phyloP scores from a whole-genome alignment of 2,888 invertebrate species.

The Ectropis crepuscularia region DNA sequence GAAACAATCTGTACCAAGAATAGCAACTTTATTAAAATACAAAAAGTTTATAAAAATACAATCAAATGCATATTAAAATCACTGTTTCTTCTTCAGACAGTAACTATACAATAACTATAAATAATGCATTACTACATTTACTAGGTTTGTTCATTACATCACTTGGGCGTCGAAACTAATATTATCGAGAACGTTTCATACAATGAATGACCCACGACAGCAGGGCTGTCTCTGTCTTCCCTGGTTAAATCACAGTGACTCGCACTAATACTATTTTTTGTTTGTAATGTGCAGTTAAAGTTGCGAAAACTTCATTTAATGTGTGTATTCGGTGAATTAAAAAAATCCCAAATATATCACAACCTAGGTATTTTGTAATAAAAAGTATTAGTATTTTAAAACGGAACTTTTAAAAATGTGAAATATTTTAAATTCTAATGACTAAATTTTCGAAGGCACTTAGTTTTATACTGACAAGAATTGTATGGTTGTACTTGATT shows the following conservation, averaged over 20 bases:
- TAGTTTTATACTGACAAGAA: slow-evolving; percentile 81
- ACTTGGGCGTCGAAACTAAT: slow-evolving; percentile 31
- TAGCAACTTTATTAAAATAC: slow-evolving; percentile 85
- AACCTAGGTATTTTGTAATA: slow-evolving; percentile 69
- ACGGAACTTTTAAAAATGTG: slow-evolving; percentile 31
- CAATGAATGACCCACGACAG: slow-evolving; percentile 1
- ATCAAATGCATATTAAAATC: slow-evolving; percentile 80
- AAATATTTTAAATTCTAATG: slow-evolving; percentile 78
- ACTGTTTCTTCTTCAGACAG: slow-evolving; percentile 76
- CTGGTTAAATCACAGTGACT: slow-evolving; percentile 26
- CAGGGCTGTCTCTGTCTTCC: slow-evolving; percentile 10
- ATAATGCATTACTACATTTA: slow-evolving; percentile 60
- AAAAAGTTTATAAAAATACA: slow-evolving; percentile 84
- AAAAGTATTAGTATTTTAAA: slow-evolving; percentile 45
- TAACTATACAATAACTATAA: slow-evolving; percentile 54
- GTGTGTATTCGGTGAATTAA: neutral
- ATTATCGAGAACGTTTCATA: slow-evolving; percentile 1
- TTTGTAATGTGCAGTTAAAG: slow-evolving; percentile 6
- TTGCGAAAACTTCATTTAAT: neutral
- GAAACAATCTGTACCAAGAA: slow-evolving; percentile 76
- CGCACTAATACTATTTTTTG: slow-evolving; percentile 3
- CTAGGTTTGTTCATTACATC: slow-evolving; percentile 58
- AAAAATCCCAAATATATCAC: slow-evolving; percentile 53
- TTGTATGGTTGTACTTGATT: slow-evolving; percentile 77
- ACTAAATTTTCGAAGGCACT: slow-evolving; percentile 83